These are phyloP conservation scores for Lepilemur ruficaudatus DNA, from an alignment of 2,797 vertebrate species.

Conservation along the genomic window DNA sequence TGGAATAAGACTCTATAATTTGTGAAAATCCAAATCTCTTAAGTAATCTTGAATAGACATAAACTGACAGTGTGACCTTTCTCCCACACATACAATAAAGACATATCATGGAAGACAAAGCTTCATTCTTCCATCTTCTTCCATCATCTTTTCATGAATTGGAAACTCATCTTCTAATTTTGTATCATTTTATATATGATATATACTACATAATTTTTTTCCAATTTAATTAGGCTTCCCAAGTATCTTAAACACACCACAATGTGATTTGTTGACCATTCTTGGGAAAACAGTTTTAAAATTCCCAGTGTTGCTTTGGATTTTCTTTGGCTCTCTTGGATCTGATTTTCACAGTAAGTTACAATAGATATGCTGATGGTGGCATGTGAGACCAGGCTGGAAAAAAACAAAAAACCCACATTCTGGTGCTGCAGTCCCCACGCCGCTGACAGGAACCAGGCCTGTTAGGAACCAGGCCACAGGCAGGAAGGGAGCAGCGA, in stretches of 20 bases:
- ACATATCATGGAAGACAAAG: background rate
- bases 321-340: conserved; percentile 76
- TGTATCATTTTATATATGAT: background rate
- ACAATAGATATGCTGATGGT: conserved; percentile 31
- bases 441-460: too few relatives aligned
- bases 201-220: conserved; percentile 52
- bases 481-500: too few relatives aligned
- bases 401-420: background rate
- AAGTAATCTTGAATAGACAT: background rate
- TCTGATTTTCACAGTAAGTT: conserved; percentile 67
- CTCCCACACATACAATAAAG: background rate
- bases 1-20: background rate
- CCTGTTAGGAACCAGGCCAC: too few relatives aligned
- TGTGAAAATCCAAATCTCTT: background rate
- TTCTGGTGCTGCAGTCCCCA: too few relatives aligned
- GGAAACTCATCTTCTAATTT: background rate
- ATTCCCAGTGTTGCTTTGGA: conserved; percentile 65
- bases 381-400: background rate
- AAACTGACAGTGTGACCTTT: background rate
- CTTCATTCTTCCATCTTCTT: background rate
- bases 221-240: conserved; percentile 74
- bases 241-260: conserved; percentile 63
- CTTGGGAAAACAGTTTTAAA: conserved; percentile 75
- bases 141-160: background rate
- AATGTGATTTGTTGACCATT: conserved; percentile 73